Base-by-base conservation (phyloP, 2,113 vertebrate genomes). In the Pithys albifrons region DNA sequence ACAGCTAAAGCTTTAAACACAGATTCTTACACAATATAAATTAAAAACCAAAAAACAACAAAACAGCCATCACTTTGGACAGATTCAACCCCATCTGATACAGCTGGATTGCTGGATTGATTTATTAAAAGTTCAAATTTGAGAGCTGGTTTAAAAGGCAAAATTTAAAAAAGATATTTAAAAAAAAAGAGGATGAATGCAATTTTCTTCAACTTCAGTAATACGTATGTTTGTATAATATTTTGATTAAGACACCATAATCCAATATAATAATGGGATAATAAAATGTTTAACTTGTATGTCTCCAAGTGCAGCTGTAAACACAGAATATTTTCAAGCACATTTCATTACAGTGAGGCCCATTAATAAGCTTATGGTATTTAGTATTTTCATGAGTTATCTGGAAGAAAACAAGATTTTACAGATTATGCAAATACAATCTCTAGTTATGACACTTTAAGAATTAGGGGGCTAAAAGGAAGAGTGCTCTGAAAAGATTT, bases 331-430 rank as follows among this genome's bases (percentile, higher is more conserved):
- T 74, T 88, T 89, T 83, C 51, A 80, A 74, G 25, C 19, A 69
- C 25, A 64, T 79, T 65, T 92, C 35, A 33, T 28, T 62, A 29
- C 49, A 54, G 22, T 39, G 35, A 84, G 33, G 19, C 41, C 55
- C 76, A 22, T 67, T 90, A 88, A 80, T 31, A 92, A 91, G 19
- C 28, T 78, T 69, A 51, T 45, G 20, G 12, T 77, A 31, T 71
- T 92, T 64, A 88, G 59, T 28, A 59, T 79, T 85, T 85, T 49
- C 25, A 49, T 49, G 16, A 85, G 45, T 49, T 79, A 62, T 79
- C 57, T 51, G 75, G 25, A 88, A 69, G 48, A 90, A 94, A 85
- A 54, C 25, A 74, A 93, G 59, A 87, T 91, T 91, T 87, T 51
- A 87, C 45, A 85, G 73, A 89, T 73, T 67, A 88, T 41, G 37